Evolutionary conservation across 1,140 invertebrate species (phyloP), one percentile per base, ranked within the genome.

Genomic region (Atta texana): DNA sequence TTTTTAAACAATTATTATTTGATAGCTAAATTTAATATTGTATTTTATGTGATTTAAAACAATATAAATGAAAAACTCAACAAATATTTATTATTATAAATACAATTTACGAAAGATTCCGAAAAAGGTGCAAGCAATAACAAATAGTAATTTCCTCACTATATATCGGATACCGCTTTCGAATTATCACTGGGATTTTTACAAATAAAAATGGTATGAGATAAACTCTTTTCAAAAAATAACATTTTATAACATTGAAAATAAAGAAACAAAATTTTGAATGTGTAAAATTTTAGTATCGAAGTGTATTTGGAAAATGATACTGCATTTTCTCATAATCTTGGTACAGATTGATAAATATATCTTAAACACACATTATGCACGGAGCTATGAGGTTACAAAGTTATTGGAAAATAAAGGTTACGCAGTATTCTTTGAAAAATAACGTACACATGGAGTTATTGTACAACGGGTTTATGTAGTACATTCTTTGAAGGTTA

Each of bases 331-430:
- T 49, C 49, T 49, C 24, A 28, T 44, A 28, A 28, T n/a, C 10
- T 49, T 28, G 44, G 5, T 63, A 14, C 16, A 21, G 18, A 2
- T 28, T 64, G 10, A 14, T 77, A 24, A 64, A 31, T 44, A 63
- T 69, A 51, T 49, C 34, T 69, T 51, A 28, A 49, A 24, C 14
- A 14, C n/a, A 49, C 39, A 51, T 69, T 49, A 24, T 69, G n/a
- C 39, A 66, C 34, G 8, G 10, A 55, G 28, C 28, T 34, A 71
- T 53, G 8, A 10, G 59, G 21, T 64, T 44, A 64, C 16, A 44
- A 63, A 44, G 18, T 63, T 63, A 64, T 28, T n/a, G 24, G 57
- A 64, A 44, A 64, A 64, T 24, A 77, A 28, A 77, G 57, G 39
- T 64, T 28, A 63, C 18, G 21, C 4, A 28, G 24, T 31, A 44